Conservation (phyloP, 2,797 vertebrate species). For the Pseudochirops corinnae region DNA sequence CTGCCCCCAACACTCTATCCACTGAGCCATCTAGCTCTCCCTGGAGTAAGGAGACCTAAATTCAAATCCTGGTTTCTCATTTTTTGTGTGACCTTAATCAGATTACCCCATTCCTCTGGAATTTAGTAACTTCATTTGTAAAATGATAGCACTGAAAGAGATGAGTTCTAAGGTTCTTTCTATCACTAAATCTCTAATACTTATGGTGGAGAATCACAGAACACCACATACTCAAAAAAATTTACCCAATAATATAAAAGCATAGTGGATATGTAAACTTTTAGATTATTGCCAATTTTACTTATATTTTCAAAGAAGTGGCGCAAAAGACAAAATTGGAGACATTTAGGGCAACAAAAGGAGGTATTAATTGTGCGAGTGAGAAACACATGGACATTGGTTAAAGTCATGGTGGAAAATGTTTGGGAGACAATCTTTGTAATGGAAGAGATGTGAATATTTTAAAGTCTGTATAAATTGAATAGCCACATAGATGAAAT, state of each 20-base stretch:
- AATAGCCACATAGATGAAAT: not conserved
- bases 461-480: not conserved
- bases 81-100: not conserved
- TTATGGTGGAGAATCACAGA: not conserved
- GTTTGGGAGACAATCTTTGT: not conserved
- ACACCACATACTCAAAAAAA: not conserved
- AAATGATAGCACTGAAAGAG: not conserved
- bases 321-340: not conserved
- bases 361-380: not conserved
- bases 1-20: not conserved
- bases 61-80: not conserved
- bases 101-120: not conserved
- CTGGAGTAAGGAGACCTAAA: not conserved
- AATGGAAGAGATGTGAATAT: not conserved
- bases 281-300: not conserved
- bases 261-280: not conserved
- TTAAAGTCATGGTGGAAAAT: not conserved
- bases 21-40: not conserved
- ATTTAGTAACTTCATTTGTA: not conserved
- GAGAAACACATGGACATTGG: not conserved
- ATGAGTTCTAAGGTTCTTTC: not conserved
- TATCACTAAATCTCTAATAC: not conserved
- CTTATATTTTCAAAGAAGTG: not conserved
- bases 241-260: not conserved
- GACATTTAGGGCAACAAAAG: not conserved